Evolutionary conservation across 2,888 invertebrate genomes (phyloP), one percentile per base, ranked within the genome.

Genomic region (Calameuta idolon): DNA sequence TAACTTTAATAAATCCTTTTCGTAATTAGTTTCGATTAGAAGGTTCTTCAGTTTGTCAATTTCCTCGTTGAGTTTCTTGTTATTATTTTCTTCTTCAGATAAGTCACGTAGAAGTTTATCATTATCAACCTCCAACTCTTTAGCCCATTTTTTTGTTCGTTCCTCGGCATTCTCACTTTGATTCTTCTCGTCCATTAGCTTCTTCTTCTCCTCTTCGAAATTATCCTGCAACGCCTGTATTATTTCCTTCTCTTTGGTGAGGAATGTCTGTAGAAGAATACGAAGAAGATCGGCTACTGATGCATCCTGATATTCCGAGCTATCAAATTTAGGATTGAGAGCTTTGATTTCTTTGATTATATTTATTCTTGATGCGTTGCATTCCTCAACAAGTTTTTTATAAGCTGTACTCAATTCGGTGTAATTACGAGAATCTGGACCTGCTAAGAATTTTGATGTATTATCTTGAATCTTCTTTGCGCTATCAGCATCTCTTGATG

Each of bases 241-340:
- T 9, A 91, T 79, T 80, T 91, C 90, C 1, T 83, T 76, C 76
- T 91, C 90, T 69, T 89, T 91, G 12, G 83, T 78, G 78, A 91
- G 79, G 4, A 91, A 82, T 1, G 84, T 82, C 30, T 85, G 84
- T 5, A 90, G 34, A n/a, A 91, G 88, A 11, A 82, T 77, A 4
- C 73, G n/a, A 40, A 91, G 87, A 4, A 91, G 80, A 15, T 89
- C 88, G 23, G 80, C 81, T 9, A 86, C 81, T 4, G 86, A 81
- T 79, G 82, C 79, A 0, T 78, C 71, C 37, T 79, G 69, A 0
- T 31, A 71, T 9, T 71, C 71, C 15, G 31, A 71, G 12, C 31
- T 31, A 77, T 69, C 73, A 71, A 73, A n/a, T 31, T 82, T 77
- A 30, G 76, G 79, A 73, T 88, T 85, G 9, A 89, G 79, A 4